These are phyloP conservation scores for Lates calcarifer DNA, from an alignment of 2,113 vertebrate species.

Conservation along the genomic window DNA sequence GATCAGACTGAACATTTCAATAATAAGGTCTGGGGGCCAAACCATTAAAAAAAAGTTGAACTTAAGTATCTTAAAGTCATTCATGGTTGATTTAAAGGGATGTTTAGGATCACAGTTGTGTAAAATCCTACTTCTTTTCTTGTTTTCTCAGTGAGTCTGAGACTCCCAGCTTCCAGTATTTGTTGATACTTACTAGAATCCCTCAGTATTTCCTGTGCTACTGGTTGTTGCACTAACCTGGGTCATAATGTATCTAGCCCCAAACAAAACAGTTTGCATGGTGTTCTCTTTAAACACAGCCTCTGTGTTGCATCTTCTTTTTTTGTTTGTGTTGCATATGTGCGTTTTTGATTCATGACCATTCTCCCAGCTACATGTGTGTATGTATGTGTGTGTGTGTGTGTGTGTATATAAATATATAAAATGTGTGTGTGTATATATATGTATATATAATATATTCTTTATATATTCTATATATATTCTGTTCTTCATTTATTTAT, in stretches of 20 bases:
- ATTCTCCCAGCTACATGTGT: too few relatives aligned
- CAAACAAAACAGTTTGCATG: conserved; percentile 3
- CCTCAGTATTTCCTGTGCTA: conserved; percentile 43
- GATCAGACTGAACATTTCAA: neutral
- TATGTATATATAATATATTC: too few relatives aligned
- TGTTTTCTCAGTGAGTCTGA: conserved; percentile 1
- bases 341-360: neutral
- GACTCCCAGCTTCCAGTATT: conserved; percentile 17
- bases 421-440: too few relatives aligned
- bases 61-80: neutral
- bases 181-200: conserved; percentile 40
- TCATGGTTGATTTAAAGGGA: neutral
- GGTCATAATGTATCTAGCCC: conserved; percentile 18
- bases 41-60: neutral
- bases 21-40: neutral
- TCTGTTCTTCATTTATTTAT: neutral
- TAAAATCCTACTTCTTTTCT: neutral
- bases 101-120: neutral
- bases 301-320: neutral
- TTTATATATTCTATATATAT: too few relatives aligned
- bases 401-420: too few relatives aligned
- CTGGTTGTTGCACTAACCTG: conserved; percentile 13
- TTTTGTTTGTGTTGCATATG: neutral
- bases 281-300: neutral
- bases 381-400: too few relatives aligned